A percentile compares a stretch with the other conserved stretches of the same genome.
Conservation (phyloP, 2,113 vertebrate species). For the Leptocoma aspasia region DNA sequence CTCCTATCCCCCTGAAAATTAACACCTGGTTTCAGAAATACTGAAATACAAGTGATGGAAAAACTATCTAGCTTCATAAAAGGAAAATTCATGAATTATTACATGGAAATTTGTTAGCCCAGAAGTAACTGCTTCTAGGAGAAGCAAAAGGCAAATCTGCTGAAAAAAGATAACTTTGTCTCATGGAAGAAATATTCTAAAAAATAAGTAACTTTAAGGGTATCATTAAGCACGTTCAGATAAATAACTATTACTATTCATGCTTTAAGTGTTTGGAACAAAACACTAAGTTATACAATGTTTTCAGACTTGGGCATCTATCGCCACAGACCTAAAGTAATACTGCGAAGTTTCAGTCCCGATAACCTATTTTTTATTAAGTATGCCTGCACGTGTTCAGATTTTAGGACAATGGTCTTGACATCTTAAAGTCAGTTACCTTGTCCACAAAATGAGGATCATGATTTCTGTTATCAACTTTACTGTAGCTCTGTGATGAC, state of each 20-base stretch:
- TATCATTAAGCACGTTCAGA: background rate
- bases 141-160: background rate
- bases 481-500: background rate
- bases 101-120: background rate
- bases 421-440: background rate
- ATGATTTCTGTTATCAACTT: background rate
- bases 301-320: background rate
- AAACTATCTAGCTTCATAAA: conserved; percentile 21
- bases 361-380: background rate
- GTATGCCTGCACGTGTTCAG: background rate
- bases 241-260: background rate
- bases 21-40: conserved; percentile 65
- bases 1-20: conserved; percentile 67
- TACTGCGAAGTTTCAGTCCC: background rate
- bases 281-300: background rate
- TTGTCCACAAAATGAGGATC: background rate
- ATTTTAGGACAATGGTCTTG: background rate
- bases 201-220: background rate
- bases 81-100: background rate
- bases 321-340: background rate
- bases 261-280: background rate
- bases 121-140: background rate
- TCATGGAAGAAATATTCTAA: background rate
- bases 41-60: conserved; percentile 45
- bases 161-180: background rate